phyloP scores from a whole-genome alignment of 2,888 invertebrate genomes.

The Digitonthophagus gazella region DNA sequence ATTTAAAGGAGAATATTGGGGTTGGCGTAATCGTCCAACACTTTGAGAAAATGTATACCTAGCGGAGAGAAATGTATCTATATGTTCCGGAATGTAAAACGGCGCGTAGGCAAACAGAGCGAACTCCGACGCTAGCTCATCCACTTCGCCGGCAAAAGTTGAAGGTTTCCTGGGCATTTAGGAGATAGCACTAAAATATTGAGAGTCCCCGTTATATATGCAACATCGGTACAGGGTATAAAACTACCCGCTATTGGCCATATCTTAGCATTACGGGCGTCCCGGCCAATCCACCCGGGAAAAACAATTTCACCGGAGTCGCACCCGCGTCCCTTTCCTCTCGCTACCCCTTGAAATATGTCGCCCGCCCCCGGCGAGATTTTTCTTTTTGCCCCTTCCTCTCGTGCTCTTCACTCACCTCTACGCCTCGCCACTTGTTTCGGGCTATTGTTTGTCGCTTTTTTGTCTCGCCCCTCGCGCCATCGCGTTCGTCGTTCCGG shows the following conservation, averaged over 20 bases:
- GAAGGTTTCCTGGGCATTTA: conserved; percentile 27
- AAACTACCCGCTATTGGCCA: conserved; percentile 54
- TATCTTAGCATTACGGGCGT: conserved; percentile 52
- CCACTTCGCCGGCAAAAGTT: conserved; percentile 25
- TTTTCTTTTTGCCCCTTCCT: conserved; percentile 22
- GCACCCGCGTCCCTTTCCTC: conserved; percentile 17
- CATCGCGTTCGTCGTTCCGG: no score
- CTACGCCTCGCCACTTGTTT: background rate
- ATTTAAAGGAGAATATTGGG: no score
- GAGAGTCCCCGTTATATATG: conserved; percentile 52
- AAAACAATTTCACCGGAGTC: conserved; percentile 49
- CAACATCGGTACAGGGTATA: conserved; percentile 54
- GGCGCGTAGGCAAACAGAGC: background rate
- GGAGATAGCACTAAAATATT: conserved; percentile 50
- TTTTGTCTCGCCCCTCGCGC: background rate
- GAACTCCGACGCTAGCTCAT: conserved; percentile 17
- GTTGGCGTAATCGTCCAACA: no score
- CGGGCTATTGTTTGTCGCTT: background rate
- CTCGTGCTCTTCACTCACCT: background rate
- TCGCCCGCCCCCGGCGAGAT: conserved; percentile 32
- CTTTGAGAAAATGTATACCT: background rate
- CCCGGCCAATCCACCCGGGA: conserved; percentile 48
- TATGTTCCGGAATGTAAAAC: no score
- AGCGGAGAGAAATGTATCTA: background rate
- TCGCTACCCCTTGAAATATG: conserved; percentile 31